Conservation (phyloP, 2,888 invertebrate species). For the Xiphydria camelus region DNA sequence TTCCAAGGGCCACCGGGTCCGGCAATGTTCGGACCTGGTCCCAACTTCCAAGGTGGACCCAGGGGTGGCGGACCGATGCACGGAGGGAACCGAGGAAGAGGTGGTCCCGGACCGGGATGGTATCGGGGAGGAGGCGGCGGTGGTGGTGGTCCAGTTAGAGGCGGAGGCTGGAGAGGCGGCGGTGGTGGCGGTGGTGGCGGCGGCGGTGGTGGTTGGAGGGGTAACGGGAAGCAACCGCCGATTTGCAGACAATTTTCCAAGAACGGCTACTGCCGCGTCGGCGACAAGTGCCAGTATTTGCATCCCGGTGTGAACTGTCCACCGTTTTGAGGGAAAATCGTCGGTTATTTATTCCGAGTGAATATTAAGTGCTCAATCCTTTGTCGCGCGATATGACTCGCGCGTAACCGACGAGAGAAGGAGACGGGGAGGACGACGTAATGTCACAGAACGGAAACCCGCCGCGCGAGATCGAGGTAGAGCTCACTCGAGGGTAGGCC, state of each 20-base stretch:
- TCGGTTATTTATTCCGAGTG: slow-evolving; percentile 15
- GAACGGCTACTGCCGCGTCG: slow-evolving; percentile 79
- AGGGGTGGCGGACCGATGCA: slow-evolving; percentile 32
- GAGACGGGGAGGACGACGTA: background rate
- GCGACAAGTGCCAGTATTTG: slow-evolving; percentile 80
- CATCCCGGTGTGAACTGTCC: slow-evolving; percentile 75
- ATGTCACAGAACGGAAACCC: no score
- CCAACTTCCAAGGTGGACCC: slow-evolving; percentile 48
- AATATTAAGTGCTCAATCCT: slow-evolving; percentile 13
- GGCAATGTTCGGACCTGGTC: slow-evolving; percentile 35
- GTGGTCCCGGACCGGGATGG: slow-evolving; percentile 53
- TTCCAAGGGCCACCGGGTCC: slow-evolving; percentile 52
- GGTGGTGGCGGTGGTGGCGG: slow-evolving; percentile 61
- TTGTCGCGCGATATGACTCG: slow-evolving; percentile 19
- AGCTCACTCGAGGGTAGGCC: no score
- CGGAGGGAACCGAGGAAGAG: slow-evolving; percentile 50
- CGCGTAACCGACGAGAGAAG: slow-evolving; percentile 3
- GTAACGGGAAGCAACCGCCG: slow-evolving; percentile 49
- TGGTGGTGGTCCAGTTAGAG: slow-evolving; percentile 59
- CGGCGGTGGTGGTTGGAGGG: slow-evolving; percentile 60
- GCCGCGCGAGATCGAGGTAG: no score
- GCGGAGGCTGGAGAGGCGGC: slow-evolving; percentile 61
- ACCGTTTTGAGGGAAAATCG: slow-evolving; percentile 41
- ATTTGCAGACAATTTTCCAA: slow-evolving; percentile 79
- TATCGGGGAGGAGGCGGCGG: slow-evolving; percentile 51